Evolutionary conservation across 2,888 invertebrate species (phyloP).

Genomic region (Allygus modestus): DNA sequence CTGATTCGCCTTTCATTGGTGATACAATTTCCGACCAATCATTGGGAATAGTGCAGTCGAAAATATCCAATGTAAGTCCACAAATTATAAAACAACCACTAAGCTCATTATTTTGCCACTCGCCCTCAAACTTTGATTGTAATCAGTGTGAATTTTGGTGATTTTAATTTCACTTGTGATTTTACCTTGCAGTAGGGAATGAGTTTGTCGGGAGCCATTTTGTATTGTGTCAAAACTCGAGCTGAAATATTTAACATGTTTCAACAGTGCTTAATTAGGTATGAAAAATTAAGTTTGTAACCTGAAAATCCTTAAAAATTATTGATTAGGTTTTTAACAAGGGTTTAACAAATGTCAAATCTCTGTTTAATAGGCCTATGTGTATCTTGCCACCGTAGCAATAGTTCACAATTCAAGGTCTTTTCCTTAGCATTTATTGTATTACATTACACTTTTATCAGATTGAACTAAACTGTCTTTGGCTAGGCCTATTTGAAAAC

Average conservation of each 20-base stretch:
- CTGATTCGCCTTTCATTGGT: constrained; percentile 69
- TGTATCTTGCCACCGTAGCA: neutral
- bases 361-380: neutral
- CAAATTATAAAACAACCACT: constrained; percentile 77
- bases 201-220: constrained; percentile 60
- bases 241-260: constrained; percentile 1
- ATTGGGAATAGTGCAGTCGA: constrained; percentile 87
- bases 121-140: constrained; percentile 69
- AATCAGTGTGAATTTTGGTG: constrained; percentile 60
- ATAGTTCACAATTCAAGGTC: neutral
- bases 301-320: neutral
- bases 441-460: no score
- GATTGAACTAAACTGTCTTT: neutral
- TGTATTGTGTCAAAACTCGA: constrained; percentile 29
- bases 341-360: neutral
- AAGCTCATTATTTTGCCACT: constrained; percentile 63
- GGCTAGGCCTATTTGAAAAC: no score
- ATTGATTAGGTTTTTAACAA: neutral
- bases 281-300: neutral
- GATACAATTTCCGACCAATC: constrained; percentile 85
- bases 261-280: neutral
- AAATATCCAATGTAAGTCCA: constrained; percentile 87
- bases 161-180: constrained; percentile 14
- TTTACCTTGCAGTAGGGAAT: constrained; percentile 33
- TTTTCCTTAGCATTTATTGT: neutral